Base-by-base conservation (phyloP, 2,113 vertebrate genomes). In the Columbina picui region DNA sequence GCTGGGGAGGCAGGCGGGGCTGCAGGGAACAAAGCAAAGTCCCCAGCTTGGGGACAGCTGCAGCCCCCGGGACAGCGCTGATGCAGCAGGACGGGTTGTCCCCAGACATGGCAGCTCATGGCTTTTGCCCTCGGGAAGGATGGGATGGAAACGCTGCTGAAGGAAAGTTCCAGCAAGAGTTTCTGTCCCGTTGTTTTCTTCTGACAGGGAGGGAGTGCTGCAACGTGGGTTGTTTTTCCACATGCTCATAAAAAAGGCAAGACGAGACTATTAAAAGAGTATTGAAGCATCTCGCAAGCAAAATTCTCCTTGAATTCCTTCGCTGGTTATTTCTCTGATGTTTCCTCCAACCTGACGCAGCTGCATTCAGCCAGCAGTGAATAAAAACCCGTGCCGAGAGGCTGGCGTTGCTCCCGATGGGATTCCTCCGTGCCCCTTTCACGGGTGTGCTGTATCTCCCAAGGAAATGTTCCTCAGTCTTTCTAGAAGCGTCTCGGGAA, bases 361-460 rank as follows among this genome's bases (percentile, higher is more conserved):
- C 43, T 2, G 6, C 65, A 14, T 32, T 70, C 81, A 70, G 38
- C 63, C 64, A 47, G 57, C 57, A 45, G 49, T 6, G 57, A 71
- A 43, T 13, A 56, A 14, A 61, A 82, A 41, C 18, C 45, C 30
- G 45, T 17, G 65, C 50, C 12, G 38, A 61, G 27, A 87, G 22
- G 43, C 25, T 7, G 55, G 70, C 3, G 1, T n/a, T 0, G 2
- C 50, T 56, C 69, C 39, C 6, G 0, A 2, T 1, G 25, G 82
- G 64, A 25, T 34, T 77, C 41, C 21, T 73, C 4, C 6, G 43
- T 4, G 19, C 15, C 38, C 19, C 11, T 8, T 71, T 55, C 32
- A 32, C 6, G 36, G 12, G 57, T 59, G 36, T 16, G 15, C 29
- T 14, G 9, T 50, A 11, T 47, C n/a, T 56, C 43, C 29, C 15